These are phyloP conservation scores for Atrina japonica DNA, from an alignment of 2,888 invertebrate species.

Conservation along the genomic window DNA sequence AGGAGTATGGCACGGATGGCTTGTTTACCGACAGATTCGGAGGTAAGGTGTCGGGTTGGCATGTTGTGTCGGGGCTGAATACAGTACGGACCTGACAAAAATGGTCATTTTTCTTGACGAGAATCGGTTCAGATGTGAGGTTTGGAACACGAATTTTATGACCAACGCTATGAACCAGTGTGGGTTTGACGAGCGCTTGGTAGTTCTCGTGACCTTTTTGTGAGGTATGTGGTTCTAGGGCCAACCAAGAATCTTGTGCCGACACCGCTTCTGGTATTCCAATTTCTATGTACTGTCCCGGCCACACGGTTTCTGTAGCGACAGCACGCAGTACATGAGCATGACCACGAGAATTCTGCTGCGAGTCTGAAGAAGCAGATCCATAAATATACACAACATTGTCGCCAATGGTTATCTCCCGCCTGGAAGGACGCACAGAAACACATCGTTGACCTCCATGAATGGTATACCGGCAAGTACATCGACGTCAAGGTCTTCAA, in stretches of 20 bases:
- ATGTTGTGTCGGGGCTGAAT: neutral
- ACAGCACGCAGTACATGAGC: too few species aligned
- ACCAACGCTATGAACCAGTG: too few species aligned
- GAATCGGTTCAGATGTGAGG: slow-evolving; percentile 23
- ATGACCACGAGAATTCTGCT: slow-evolving; percentile 7
- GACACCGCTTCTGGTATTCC: slow-evolving; percentile 24
- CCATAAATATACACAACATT: slow-evolving; percentile 22
- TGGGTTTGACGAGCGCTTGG: slow-evolving; percentile 35
- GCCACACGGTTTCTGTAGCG: slow-evolving; percentile 37
- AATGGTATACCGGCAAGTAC: slow-evolving; percentile 55
- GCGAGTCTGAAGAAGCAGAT: neutral
- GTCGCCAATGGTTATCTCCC: slow-evolving; percentile 38
- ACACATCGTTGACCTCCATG: slow-evolving; percentile 55
- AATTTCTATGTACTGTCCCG: slow-evolving; percentile 47
- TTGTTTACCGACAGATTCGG: too few species aligned
- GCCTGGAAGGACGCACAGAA: slow-evolving; percentile 46
- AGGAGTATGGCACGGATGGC: too few species aligned
- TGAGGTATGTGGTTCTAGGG: slow-evolving; percentile 37
- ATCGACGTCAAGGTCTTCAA: slow-evolving; percentile 50
- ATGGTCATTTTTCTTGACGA: slow-evolving; percentile 35
- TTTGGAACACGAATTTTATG: slow-evolving; percentile 41
- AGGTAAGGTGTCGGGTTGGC: too few species aligned
- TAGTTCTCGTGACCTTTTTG: slow-evolving; percentile 28
- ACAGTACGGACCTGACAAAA: slow-evolving; percentile 27
- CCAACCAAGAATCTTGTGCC: slow-evolving; percentile 7